Conservation (phyloP, 2,113 vertebrate genomes). For the Apeltes quadracus region DNA sequence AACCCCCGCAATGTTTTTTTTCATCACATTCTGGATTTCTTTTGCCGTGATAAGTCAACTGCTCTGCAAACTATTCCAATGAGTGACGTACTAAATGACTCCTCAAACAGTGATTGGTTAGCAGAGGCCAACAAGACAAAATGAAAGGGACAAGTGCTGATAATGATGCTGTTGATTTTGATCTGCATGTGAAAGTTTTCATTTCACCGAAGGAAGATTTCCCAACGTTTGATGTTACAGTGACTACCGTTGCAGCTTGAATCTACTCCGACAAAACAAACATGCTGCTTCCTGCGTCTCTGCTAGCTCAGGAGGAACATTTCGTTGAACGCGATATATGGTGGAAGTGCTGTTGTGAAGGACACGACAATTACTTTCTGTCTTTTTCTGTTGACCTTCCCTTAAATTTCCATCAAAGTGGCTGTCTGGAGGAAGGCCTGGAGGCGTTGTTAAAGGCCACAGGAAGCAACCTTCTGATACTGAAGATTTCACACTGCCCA, state of each 20-base stretch:
- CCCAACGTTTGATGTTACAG: not conserved
- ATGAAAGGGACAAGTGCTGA: not conserved
- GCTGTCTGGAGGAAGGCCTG: constrained; percentile 94
- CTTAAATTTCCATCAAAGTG: constrained; percentile 77
- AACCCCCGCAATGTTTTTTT: not conserved
- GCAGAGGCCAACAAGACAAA: constrained; percentile 1
- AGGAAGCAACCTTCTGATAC: constrained; percentile 93
- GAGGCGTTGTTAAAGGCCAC: constrained; percentile 95
- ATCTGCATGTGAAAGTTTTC: constrained; percentile 6
- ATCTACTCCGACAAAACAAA: not conserved
- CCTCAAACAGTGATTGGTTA: constrained; percentile 26
- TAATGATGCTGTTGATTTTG: not conserved
- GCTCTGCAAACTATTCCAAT: not conserved
- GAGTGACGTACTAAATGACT: constrained; percentile 4
- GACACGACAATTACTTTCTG: constrained; percentile 19
- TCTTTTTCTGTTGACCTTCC: constrained; percentile 40
- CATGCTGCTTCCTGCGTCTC: not conserved
- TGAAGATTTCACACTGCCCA: constrained; percentile 97
- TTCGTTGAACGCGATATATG: not conserved
- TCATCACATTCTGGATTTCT: not conserved
- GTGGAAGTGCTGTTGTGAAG: constrained; percentile 29
- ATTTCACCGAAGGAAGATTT: constrained; percentile 23
- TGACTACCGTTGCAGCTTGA: not conserved
- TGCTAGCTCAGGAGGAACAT: not conserved
- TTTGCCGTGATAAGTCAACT: constrained; percentile 5